Base-by-base conservation (phyloP, 92 coral and sea anemone genomes). In the Anthopleura xanthogrammica region DNA sequence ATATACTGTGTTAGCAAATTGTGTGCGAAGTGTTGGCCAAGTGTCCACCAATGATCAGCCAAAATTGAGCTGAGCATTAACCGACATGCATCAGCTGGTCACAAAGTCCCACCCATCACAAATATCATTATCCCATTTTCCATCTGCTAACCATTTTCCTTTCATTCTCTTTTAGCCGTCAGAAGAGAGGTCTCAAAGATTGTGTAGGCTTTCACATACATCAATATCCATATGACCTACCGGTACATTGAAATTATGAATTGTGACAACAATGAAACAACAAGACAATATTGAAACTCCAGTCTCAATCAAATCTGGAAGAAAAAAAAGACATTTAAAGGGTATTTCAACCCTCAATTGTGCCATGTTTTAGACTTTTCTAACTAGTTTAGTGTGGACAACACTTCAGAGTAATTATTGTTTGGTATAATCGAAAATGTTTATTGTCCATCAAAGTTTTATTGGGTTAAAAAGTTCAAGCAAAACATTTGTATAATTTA, bases 171-270 rank as follows among this genome's bases (percentile, higher is more conserved):
- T 87, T 60, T 86, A 90, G 93, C 93, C 77, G 88, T 90, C n/a
- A 79, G 88, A 83, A 85, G 84, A 77, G 93, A 90, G 73, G 80
- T 90, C 42, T 84, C 84, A n/a, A 81, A 81, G 66, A 48, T 20
- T 9, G 48, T 70, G 70, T 81, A 65, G 65, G 39, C 75, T 23
- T 66, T 80, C 9, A 40, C 9, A 17, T 22, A 75, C 55, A 75
- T 43, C 41, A 29, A 68, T 68, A 36, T 24, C 74, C 74, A 36
- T 16, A 12, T 75, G 2, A 41, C 75, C 8, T 41, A 11, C 14
- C 11, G 58, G 14, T 1, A 19, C 23, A 13, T 23, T 68, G 74
- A 22, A 4, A 68, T 11, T 29, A 36, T 29, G 74, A 68, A 68
- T 23, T 13, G 17, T 68, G 74, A 68, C 36, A 36, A 36, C 74